Evolutionary conservation across 1,140 invertebrate species (phyloP).

Genomic region (Macrotrachela quadricornifera): DNA sequence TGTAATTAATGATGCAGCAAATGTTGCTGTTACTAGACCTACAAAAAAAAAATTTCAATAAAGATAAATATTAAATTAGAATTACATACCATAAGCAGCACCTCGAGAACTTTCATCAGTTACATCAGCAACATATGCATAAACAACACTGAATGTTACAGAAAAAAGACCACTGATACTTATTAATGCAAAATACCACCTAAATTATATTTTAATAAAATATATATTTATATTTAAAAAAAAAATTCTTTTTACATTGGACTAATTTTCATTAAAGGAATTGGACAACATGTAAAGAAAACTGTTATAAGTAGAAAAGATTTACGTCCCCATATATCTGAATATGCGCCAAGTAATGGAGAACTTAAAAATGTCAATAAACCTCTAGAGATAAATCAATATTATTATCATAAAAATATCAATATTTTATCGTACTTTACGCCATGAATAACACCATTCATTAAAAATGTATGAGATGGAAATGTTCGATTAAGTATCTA

Average conservation of each 20-base stretch:
- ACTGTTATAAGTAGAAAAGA: constrained; percentile 93
- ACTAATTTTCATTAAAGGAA: constrained; percentile 93
- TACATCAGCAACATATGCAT: constrained; percentile 98
- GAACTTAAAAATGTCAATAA: constrained; percentile 87
- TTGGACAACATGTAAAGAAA: constrained; percentile 94
- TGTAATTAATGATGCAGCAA: constrained; percentile 88
- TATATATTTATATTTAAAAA: too few relatives aligned
- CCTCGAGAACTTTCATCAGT: constrained; percentile 86
- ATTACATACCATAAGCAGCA: constrained; percentile 78
- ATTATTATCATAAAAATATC: not conserved
- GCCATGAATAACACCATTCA: constrained; percentile 97
- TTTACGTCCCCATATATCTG: constrained; percentile 92
- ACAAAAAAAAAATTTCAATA: constrained; percentile 3
- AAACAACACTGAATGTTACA: constrained; percentile 85
- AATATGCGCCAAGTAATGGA: constrained; percentile 80
- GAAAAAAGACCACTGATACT: constrained; percentile 93
- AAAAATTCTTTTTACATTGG: constrained; percentile 60
- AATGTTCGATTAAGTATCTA: constrained; percentile 83
- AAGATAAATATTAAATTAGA: constrained; percentile 11
- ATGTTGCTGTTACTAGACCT: constrained; percentile 66
- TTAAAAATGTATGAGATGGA: constrained; percentile 91
- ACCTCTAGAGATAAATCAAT: constrained; percentile 41
- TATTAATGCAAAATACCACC: constrained; percentile 97
- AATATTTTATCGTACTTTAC: constrained; percentile 42
- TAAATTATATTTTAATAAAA: too few relatives aligned